Percentiles rank a stretch among this genome's conserved stretches.
Conservation (phyloP, 2,113 vertebrate species). For the Megaceryle torquata region DNA sequence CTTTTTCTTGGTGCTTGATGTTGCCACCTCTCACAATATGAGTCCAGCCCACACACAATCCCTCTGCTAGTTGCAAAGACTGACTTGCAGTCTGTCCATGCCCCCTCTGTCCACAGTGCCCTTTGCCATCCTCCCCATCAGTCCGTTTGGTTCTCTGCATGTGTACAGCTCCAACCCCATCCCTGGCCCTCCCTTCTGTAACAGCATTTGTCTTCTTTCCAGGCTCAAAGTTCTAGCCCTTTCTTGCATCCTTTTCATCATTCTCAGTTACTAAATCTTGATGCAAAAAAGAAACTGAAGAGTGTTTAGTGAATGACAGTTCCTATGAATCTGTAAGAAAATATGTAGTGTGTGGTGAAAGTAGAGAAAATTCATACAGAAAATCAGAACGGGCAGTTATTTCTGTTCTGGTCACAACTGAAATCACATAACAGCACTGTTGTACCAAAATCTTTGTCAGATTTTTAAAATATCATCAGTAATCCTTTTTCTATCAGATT, state of each 20-base stretch:
- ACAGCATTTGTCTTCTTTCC: not conserved
- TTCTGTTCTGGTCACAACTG: not conserved
- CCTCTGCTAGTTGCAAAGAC: not conserved
- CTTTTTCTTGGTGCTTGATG: not conserved
- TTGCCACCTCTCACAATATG: not conserved
- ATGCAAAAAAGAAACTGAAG: not conserved
- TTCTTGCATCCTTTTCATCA: not conserved
- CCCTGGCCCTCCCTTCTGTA: accelerated
- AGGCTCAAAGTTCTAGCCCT: not conserved
- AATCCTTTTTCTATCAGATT: not conserved
- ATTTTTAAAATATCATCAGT: not conserved
- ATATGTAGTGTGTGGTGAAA: not conserved
- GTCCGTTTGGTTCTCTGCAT: not conserved
- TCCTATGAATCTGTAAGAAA: not conserved
- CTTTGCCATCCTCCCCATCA: not conserved
- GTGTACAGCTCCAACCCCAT: not conserved
- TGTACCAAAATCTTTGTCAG: not conserved
- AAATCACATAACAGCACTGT: not conserved
- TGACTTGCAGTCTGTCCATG: not conserved
- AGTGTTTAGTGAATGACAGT: not conserved
- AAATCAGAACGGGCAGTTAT: not conserved
- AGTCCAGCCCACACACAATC: not conserved
- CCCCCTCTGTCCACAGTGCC: not conserved
- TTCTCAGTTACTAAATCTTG: not conserved
- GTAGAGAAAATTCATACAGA: not conserved